phyloP scores from a whole-genome alignment of 2,888 invertebrate genomes.

The Pharmacophagus antenor region DNA sequence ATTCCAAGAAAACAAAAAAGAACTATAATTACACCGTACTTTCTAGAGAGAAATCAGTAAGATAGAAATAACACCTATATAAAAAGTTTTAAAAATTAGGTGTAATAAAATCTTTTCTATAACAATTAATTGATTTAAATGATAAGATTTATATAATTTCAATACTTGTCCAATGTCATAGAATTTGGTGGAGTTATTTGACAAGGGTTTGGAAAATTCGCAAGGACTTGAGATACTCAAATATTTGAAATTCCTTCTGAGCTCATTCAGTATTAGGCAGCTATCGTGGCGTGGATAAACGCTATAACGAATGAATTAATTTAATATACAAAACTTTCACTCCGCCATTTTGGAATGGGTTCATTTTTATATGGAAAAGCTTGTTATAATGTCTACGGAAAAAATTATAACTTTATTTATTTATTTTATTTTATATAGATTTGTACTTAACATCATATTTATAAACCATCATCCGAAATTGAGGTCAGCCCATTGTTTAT shows the following conservation, averaged over 20 bases:
- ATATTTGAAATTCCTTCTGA: background rate
- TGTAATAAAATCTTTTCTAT: background rate
- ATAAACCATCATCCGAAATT: too few relatives aligned
- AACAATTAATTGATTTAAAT: too few relatives aligned
- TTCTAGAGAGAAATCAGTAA: too few relatives aligned
- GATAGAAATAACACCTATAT: too few relatives aligned
- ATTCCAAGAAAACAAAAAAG: too few relatives aligned
- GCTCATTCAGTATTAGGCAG: constrained; percentile 5
- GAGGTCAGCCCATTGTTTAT: too few relatives aligned
- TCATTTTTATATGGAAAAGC: background rate
- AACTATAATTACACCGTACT: too few relatives aligned
- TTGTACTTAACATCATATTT: background rate
- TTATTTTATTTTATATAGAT: background rate
- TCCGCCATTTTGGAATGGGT: background rate
- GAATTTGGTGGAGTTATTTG: background rate
- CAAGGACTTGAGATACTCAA: background rate
- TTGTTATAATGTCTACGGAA: background rate
- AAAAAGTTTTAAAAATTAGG: too few relatives aligned
- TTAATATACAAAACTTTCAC: background rate
- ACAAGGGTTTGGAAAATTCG: background rate
- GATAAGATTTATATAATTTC: background rate
- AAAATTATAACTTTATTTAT: too few relatives aligned
- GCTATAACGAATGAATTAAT: background rate
- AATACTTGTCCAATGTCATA: background rate
- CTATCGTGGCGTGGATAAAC: background rate